Evolutionary conservation across 2,113 vertebrate genomes (phyloP).

Genomic region (Pollachius pollachius): DNA sequence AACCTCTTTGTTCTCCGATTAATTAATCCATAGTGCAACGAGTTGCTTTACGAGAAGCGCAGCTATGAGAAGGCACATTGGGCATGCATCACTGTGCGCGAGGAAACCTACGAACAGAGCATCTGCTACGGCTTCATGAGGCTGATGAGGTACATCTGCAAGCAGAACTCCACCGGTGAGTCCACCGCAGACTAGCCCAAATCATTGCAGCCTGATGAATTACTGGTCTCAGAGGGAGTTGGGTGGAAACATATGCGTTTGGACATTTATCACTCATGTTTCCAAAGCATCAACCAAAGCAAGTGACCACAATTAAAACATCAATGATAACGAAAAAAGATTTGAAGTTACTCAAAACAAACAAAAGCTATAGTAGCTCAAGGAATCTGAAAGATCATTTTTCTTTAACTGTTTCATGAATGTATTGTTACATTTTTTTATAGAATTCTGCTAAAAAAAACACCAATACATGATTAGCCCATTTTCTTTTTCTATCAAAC

Average conservation of each 20-base stretch:
- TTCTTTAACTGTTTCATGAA: no score
- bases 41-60: conserved; percentile 82
- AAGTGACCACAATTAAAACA: not conserved
- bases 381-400: no score
- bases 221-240: not conserved
- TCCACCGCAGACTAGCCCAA: not conserved
- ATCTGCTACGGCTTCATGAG: conserved; percentile 90
- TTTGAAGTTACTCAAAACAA: no score
- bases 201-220: not conserved
- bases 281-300: no score
- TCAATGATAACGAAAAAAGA: not conserved
- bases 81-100: conserved; percentile 81
- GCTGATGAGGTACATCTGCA: conserved; percentile 90
- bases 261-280: no score
- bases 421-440: no score
- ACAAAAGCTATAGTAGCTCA: no score
- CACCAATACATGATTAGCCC: no score
- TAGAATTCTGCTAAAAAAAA: not conserved
- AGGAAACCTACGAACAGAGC: conserved; percentile 88
- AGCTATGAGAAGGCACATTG: conserved; percentile 84
- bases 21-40: conserved; percentile 69
- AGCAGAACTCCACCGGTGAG: conserved; percentile 84
- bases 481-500: not conserved
- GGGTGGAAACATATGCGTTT: no score
- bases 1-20: not conserved